phyloP scores from a whole-genome alignment of 2,888 invertebrate species.

The Lochmaea capreae region DNA sequence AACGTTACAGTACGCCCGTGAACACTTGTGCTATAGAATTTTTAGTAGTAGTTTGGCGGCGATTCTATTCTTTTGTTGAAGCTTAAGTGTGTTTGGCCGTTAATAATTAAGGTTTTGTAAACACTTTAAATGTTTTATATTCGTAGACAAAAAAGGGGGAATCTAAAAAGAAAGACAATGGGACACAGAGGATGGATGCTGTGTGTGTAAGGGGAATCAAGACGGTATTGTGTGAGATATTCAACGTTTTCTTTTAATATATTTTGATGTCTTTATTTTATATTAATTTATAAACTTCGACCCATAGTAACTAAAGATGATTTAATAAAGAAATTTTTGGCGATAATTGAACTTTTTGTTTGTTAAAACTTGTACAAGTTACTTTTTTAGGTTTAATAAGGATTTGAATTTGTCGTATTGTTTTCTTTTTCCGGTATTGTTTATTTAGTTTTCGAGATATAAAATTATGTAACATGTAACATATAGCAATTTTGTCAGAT shows the following conservation, averaged over 20 bases:
- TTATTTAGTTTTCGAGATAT: no score
- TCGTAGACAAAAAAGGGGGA: constrained; percentile 53
- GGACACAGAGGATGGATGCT: not conserved
- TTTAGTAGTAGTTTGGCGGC: constrained; percentile 33
- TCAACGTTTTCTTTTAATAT: constrained; percentile 3
- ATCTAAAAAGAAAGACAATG: constrained; percentile 41
- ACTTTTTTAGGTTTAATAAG: no score
- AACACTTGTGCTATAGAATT: constrained; percentile 40
- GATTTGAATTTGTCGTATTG: no score
- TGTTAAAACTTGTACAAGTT: no score
- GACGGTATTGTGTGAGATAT: not conserved
- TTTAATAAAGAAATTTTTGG: no score
- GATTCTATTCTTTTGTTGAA: constrained; percentile 51
- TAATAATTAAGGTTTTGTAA: constrained; percentile 64
- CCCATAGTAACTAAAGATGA: no score
- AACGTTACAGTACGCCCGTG: constrained; percentile 33
- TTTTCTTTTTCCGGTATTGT: no score
- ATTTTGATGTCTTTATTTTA: constrained; percentile 1
- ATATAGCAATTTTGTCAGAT: no score
- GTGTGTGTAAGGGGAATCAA: not conserved
- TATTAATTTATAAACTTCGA: not conserved
- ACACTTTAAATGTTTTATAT: constrained; percentile 63
- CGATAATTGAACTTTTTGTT: no score
- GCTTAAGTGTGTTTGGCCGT: constrained; percentile 61
- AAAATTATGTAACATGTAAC: no score